Evolutionary conservation across 1,140 invertebrate species (phyloP).

Genomic region (Eupristina koningsbergeri): DNA sequence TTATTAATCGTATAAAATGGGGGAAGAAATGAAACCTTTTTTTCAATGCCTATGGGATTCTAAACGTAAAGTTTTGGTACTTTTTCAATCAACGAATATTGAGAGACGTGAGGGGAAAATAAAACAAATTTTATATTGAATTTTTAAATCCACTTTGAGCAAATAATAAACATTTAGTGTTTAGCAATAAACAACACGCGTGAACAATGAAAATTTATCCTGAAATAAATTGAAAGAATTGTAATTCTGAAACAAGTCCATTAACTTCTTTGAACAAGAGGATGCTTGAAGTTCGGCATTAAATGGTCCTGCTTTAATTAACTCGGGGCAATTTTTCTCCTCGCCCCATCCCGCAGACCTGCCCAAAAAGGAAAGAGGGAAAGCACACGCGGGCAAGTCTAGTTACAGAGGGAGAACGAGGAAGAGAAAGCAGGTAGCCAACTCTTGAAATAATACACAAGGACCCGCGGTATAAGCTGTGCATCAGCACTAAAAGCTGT

Average conservation of each 20-base stretch:
- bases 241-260: slow-evolving; percentile 34
- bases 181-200: neutral
- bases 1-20: too few species aligned
- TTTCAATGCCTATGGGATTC: too few species aligned
- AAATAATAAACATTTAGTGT: neutral
- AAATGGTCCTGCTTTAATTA: slow-evolving; percentile 45
- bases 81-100: too few species aligned
- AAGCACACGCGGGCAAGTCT: neutral
- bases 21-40: too few species aligned
- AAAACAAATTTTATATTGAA: neutral
- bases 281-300: slow-evolving; percentile 19
- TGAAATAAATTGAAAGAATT: slow-evolving; percentile 40
- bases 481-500: slow-evolving; percentile 73
- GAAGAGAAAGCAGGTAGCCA: neutral
- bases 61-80: too few species aligned
- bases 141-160: neutral
- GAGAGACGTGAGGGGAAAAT: neutral
- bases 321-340: slow-evolving; percentile 36
- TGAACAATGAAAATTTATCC: neutral
- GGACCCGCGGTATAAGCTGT: slow-evolving; percentile 68
- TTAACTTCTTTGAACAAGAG: slow-evolving; percentile 31
- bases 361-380: slow-evolving; percentile 60
- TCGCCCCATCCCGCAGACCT: neutral
- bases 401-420: neutral
- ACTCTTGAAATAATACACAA: slow-evolving; percentile 72